Evolutionary conservation across 1,140 invertebrate species (phyloP), one percentile per base, ranked within the genome.

Genomic region (Bombus vancouverensis): DNA sequence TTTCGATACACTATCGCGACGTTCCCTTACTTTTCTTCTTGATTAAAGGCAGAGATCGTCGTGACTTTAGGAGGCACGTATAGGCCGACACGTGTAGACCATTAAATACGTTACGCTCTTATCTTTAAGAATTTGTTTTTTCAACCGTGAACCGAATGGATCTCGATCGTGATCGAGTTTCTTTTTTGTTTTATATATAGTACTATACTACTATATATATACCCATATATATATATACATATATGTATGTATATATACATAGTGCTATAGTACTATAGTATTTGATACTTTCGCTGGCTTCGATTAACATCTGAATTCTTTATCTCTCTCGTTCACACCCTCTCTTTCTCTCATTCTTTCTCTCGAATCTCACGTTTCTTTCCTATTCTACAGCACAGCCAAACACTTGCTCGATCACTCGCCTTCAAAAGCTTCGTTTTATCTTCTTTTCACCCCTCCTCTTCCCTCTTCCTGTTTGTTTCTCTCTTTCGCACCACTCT

Each of bases 311-410:
- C 62, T 88, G 53, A 82, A 76, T 83, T 72, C 84, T 77, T 72
- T 72, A 25, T 88, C 57, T 87, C 90, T 81, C 82, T 80, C 78
- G 66, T 70, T 81, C 80, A 53, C 74, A 44, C 74, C 15, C 71
- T 86, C 91, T 90, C 87, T 88, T 89, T 92, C 85, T 93, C 86
- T 79, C 75, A 81, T 34, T 85, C 85, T 75, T 75, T 62, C 68
- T 83, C 53, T 72, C 73, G 53, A 75, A 81, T 75, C 28, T 81
- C 59, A 39, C 53, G 57, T 70, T 92, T 81, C 83, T 89, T 89
- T 76, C 89, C 93, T 95, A 94, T 90, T 92, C 93, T 93, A 95
- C 93, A 94, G 93, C 94, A 95, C 94, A 95, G 94, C 94, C 94
- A 95, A 93, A 95, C 93, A 94, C 91, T 95, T 94, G 91, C 92